Base-by-base conservation (phyloP, 2,888 invertebrate species). In the Gibbula magus region DNA sequence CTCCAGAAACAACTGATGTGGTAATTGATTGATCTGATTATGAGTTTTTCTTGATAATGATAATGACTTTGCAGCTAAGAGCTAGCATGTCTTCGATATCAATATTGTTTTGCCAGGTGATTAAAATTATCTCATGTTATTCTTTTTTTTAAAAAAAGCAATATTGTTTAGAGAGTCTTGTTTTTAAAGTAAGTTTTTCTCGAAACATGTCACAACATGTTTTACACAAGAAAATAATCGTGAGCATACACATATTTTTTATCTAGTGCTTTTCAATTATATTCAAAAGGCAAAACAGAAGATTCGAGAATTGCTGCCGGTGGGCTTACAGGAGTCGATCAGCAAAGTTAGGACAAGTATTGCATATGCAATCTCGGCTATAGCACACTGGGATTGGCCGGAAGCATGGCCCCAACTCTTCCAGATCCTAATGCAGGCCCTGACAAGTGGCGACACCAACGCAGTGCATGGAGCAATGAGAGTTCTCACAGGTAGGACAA, bases 341-440 rank as follows among this genome's bases (percentile, higher is more conserved):
- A 95, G 95, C 84, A 96, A 95, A 93, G 95, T 96, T 20, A 93
- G 95, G 13, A 94, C 94, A 3, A 94, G 95, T 25, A 95, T 96
- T 13, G 96, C 96, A 0, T 95, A 95, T 91, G 95, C 95, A 0
- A 95, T 96, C 77, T 95, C 96, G 0, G 94, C 95, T 2, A 95
- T 96, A 84, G 96, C 96, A 0, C 94, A 95, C 84, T 95, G 95
- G 93, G 96, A 96, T 89, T 96, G 96, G 95, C 96, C 96, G 0
- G 95, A 95, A 82, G 94, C 94, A 77, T 96, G 96, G 96, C 94
- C 95, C 0, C 94, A 95, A 78, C 91, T 96, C 1, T 96, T 96
- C 88, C 94, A 95, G 79, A 94, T 95, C 29, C 94, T 96, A 54
- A 95, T 96, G 83, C 94, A 94, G 77, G 95, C 95, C 83, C 92